phyloP scores from a whole-genome alignment of 2,113 vertebrate species.

The Gadus chalcogrammus region DNA sequence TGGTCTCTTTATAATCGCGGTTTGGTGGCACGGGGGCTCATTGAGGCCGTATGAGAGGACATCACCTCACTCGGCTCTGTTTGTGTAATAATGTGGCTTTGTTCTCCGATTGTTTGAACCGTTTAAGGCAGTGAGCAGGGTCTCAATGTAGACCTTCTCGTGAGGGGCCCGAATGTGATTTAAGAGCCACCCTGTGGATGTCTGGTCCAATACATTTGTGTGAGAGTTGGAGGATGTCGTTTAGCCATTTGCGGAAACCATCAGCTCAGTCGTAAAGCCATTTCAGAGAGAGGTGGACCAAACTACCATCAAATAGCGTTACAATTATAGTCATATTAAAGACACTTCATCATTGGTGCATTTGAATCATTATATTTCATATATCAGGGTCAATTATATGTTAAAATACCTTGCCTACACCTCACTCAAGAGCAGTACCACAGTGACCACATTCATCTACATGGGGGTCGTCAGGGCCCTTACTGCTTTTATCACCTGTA shows the following conservation, averaged over 20 bases:
- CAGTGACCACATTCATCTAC: background rate
- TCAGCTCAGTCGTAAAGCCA: conserved; percentile 6
- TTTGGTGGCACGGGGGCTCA: background rate
- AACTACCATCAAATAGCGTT: no score
- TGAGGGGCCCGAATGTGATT: background rate
- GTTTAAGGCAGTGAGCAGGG: background rate
- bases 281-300: conserved; percentile 16
- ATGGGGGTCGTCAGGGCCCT: conserved; percentile 8
- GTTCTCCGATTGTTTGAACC: background rate
- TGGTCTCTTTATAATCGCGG: conserved; percentile 10
- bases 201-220: background rate
- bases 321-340: no score
- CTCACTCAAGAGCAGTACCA: background rate
- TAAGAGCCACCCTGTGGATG: background rate
- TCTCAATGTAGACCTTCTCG: background rate
- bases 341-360: no score
- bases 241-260: conserved; percentile 9
- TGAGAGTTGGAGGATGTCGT: background rate
- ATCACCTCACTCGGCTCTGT: background rate
- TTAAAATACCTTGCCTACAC: no score
- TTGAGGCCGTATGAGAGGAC: background rate
- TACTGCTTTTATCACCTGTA: conserved; percentile 23
- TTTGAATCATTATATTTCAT: no score
- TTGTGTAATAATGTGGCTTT: no score
- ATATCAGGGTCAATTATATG: no score